A percentile compares a stretch with the other conserved stretches of the same genome.
phyloP scores from a whole-genome alignment of 2,888 invertebrate species.

The Petrolisthes cinctipes region DNA sequence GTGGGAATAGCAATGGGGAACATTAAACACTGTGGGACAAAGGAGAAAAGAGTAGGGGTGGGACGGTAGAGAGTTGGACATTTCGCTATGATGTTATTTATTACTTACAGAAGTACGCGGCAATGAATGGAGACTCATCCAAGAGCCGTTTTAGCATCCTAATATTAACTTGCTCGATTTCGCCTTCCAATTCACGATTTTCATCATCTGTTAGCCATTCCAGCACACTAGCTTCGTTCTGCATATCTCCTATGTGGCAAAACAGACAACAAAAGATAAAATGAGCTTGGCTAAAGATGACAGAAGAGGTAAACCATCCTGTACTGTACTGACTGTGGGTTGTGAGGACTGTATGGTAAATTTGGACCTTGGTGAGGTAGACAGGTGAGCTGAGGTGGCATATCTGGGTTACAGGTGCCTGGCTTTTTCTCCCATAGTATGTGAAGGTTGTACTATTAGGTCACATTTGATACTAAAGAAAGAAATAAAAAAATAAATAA shows the following conservation, averaged over 20 bases:
- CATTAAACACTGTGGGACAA: too few relatives aligned
- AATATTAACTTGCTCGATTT: slow-evolving; percentile 92
- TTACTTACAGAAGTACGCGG: slow-evolving; percentile 90
- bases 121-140: slow-evolving; percentile 86
- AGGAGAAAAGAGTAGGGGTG: background rate
- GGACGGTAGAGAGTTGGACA: background rate
- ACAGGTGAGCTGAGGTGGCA: too few relatives aligned
- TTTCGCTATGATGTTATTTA: background rate
- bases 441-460: too few relatives aligned
- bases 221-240: slow-evolving; percentile 90
- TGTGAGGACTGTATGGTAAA: slow-evolving; percentile 10
- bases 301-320: slow-evolving; percentile 32
- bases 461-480: too few relatives aligned
- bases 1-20: too few relatives aligned
- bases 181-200: slow-evolving; percentile 91
- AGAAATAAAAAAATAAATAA: too few relatives aligned
- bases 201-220: slow-evolving; percentile 95
- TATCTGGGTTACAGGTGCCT: too few relatives aligned
- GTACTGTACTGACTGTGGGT: slow-evolving; percentile 1
- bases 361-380: slow-evolving; percentile 3
- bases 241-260: slow-evolving; percentile 79
- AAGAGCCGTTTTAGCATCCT: slow-evolving; percentile 88
- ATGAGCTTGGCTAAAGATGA: background rate
- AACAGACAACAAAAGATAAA: slow-evolving; percentile 16
- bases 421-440: too few relatives aligned